Evolutionary conservation across 2,888 invertebrate species (phyloP), one percentile per base, ranked within the genome.

Genomic region (Empis stercorea): DNA sequence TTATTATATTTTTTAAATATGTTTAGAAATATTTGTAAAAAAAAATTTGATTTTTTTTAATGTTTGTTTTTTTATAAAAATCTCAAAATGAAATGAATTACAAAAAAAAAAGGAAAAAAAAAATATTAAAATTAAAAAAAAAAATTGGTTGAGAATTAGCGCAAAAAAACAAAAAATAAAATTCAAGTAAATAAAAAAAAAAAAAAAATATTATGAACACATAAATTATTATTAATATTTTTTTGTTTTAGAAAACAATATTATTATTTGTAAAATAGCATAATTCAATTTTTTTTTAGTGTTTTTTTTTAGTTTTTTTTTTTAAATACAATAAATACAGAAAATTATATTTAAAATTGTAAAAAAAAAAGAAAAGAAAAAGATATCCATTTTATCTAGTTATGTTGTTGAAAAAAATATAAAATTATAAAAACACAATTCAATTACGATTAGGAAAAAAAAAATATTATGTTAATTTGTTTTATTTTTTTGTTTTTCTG

Each of bases 361-460:
- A 27, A 27, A 27, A n/a, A n/a, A n/a, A n/a, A n/a, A n/a, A n/a
- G n/a, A n/a, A n/a, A n/a, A n/a, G 5, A 27, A 27, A 27, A 27
- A 27, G 7, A 27, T 2, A 27, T 6, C 7, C 23, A 27, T 27
- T 27, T 27, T 27, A 4, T 27, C 23, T 27, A 27, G 3, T 4
- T 20, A 27, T n/a, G 23, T 27, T 7, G 5, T 27, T 27, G 4
- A 6, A 27, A n/a, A n/a, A n/a, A n/a, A n/a, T n/a, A n/a, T n/a
- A n/a, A n/a, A n/a, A n/a, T n/a, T n/a, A n/a, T n/a, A 7, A 7
- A 20, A 20, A 20, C 20, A 20, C 20, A 46, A 43, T 43, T 44
- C 37, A 36, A n/a, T n/a, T n/a, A n/a, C n/a, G n/a, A n/a, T 46
- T 49, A 17, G 40, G 52, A 44, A 46, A 53, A 57, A 56, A 54